Evolutionary conservation across 1,140 invertebrate genomes (phyloP).

Genomic region (Cataglyphis hispanica): DNA sequence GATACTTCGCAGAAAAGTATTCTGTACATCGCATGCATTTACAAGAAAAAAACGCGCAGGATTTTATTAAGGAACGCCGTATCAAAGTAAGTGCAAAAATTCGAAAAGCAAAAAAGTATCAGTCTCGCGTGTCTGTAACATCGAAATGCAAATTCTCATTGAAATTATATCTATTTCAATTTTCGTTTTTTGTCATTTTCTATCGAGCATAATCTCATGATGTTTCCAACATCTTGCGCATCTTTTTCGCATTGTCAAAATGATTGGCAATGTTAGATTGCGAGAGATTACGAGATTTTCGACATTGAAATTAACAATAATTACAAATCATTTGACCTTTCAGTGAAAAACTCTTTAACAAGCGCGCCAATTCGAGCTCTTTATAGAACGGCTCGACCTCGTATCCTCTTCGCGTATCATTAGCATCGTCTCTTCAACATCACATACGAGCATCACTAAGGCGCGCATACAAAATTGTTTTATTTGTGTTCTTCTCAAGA

Average conservation of each 20-base stretch:
- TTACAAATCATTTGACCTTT: constrained; percentile 69
- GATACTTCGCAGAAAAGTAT: not conserved
- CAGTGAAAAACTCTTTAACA: constrained; percentile 52
- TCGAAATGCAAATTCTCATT: not conserved
- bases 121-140: not conserved
- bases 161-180: not conserved
- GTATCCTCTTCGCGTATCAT: constrained; percentile 54
- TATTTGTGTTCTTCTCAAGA: constrained; percentile 1
- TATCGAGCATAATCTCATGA: constrained; percentile 56
- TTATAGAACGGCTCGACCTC: constrained; percentile 62
- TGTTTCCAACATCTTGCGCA: constrained; percentile 21
- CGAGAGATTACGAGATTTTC: constrained; percentile 65
- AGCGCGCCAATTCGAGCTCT: constrained; percentile 60
- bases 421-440: constrained; percentile 42
- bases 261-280: constrained; percentile 63
- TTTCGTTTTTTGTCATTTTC: not conserved
- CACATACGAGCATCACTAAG: not conserved
- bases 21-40: not conserved
- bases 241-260: constrained; percentile 3
- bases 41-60: not conserved
- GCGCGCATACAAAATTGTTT: not conserved
- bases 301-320: constrained; percentile 64
- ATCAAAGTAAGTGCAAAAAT: constrained; percentile 21
- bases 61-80: not conserved
- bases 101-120: not conserved